These are phyloP conservation scores for Varanus salvator DNA, from an alignment of 2,113 vertebrate species.

Conservation along the genomic window DNA sequence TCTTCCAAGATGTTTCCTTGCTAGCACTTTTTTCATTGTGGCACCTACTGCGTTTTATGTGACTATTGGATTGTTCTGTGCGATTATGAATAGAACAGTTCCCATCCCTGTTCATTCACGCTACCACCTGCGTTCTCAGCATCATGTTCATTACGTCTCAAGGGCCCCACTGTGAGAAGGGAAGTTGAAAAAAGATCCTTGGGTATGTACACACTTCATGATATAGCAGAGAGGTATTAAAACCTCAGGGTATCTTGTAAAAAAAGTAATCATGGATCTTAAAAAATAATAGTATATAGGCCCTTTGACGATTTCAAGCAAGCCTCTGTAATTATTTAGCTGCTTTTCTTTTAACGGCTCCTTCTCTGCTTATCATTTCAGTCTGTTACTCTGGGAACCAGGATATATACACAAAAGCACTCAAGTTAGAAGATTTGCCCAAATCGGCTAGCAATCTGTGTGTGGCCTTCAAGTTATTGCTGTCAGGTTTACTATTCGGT, in stretches of 20 bases:
- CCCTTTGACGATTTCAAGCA: conserved; percentile 22
- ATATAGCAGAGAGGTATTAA: neutral
- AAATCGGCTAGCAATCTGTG: neutral
- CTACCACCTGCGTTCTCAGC: neutral
- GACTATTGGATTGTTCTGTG: neutral
- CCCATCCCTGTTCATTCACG: neutral
- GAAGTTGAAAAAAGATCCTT: neutral
- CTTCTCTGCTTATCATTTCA: conserved; percentile 10
- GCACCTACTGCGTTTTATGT: neutral
- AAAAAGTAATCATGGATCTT: neutral
- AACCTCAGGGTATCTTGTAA: no score
- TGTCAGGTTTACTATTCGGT: neutral
- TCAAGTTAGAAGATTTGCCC: conserved; percentile 3
- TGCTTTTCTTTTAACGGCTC: neutral
- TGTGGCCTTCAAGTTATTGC: fast-evolving
- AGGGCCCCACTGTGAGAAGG: no score
- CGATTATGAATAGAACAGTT: neutral
- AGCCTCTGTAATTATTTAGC: neutral
- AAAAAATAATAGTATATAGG: neutral
- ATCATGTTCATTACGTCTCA: neutral
- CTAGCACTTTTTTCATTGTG: conserved; percentile 29
- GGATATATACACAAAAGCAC: conserved; percentile 20
- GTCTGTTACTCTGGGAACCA: neutral
- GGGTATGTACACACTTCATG: neutral
- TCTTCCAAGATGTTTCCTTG: conserved; percentile 28